Evolutionary conservation across 1,140 invertebrate genomes (phyloP).

Genomic region (Apis dorsata): DNA sequence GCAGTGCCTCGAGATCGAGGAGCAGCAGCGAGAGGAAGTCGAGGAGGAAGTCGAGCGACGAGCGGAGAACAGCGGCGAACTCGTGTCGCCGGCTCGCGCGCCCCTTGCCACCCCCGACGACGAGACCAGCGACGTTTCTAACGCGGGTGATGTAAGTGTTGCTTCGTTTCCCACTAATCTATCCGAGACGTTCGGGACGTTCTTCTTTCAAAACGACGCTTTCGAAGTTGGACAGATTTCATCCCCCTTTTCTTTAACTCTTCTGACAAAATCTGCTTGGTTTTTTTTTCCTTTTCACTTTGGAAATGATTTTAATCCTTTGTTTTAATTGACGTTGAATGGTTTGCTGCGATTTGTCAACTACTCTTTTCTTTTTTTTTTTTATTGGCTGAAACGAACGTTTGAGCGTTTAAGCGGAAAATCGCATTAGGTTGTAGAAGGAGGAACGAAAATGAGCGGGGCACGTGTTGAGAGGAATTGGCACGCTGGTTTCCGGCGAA

Average conservation of each 20-base stretch:
- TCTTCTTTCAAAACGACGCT: neutral
- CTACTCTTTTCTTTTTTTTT: too few relatives aligned
- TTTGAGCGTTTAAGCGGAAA: too few relatives aligned
- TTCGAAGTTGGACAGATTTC: too few relatives aligned
- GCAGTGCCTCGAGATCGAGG: conserved; percentile 38
- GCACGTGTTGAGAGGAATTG: neutral
- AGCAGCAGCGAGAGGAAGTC: conserved; percentile 17
- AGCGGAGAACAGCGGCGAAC: neutral
- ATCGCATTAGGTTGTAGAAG: neutral
- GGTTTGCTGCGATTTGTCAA: too few relatives aligned
- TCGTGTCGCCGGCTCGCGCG: conserved; percentile 47
- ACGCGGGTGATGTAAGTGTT: conserved; percentile 73
- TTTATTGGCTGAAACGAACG: too few relatives aligned
- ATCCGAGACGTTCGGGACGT: neutral
- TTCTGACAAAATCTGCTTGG: neutral
- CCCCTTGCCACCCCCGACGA: conserved; percentile 71
- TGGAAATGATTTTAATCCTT: too few relatives aligned
- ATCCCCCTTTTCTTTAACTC: too few relatives aligned
- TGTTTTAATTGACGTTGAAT: too few relatives aligned
- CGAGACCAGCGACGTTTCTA: conserved; percentile 72
- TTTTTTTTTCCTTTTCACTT: too few relatives aligned
- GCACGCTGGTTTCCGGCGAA: neutral
- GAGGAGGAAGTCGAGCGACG: neutral
- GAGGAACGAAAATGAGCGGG: neutral
- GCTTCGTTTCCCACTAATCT: conserved; percentile 38